Evolutionary conservation across 2,797 vertebrate genomes (phyloP).

Genomic region (Otolemur crassicaudatus): DNA sequence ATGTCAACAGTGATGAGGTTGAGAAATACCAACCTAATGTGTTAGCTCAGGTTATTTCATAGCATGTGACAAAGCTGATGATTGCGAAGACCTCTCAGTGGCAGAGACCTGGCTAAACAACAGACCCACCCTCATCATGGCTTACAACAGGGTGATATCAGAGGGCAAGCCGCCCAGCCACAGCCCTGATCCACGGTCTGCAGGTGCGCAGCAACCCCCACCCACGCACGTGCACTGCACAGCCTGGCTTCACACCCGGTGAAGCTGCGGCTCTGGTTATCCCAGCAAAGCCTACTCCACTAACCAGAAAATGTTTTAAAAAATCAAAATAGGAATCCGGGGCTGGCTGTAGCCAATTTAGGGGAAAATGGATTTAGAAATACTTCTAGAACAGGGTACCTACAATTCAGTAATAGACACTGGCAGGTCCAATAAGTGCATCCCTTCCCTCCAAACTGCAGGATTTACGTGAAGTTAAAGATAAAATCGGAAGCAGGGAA

Average conservation of each 20-base stretch:
- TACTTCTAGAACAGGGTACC: background rate
- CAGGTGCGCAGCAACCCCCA: background rate
- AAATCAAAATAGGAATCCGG: background rate
- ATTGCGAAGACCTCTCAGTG: background rate
- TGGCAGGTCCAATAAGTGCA: background rate
- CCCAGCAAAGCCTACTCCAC: background rate
- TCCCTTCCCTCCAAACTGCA: background rate
- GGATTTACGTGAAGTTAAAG: background rate
- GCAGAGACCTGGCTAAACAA: background rate
- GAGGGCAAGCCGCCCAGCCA: background rate
- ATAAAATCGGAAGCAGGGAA: background rate
- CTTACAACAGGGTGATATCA: background rate
- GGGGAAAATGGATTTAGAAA: background rate
- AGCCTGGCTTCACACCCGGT: background rate
- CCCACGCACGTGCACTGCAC: accelerated
- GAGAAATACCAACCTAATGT: background rate
- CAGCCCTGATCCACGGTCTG: accelerated
- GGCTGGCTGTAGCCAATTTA: background rate
- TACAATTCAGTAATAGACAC: background rate
- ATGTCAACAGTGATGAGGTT: background rate
- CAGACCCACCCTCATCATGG: background rate
- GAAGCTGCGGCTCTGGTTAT: background rate
- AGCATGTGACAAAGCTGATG: background rate
- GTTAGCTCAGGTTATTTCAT: accelerated
- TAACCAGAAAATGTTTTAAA: background rate